Percentiles rank a stretch among this genome's conserved stretches.
Evolutionary conservation across 2,888 invertebrate species (phyloP).

Genomic region (Leptogaster cylindrica): DNA sequence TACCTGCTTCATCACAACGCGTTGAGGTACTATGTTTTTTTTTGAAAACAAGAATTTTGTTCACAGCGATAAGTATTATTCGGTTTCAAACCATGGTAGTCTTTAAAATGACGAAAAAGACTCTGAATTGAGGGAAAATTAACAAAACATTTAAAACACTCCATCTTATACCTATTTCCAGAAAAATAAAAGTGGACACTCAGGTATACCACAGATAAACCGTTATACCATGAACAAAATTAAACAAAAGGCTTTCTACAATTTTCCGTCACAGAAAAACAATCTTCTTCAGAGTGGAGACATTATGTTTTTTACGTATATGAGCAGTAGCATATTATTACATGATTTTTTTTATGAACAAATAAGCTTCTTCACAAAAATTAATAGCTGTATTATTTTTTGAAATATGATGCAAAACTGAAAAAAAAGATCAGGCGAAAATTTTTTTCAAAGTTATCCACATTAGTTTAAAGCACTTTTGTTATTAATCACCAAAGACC

Average conservation of each 20-base stretch:
- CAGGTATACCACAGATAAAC: no score
- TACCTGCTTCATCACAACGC: background rate
- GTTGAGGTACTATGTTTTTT: background rate
- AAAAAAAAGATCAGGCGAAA: conserved; percentile 2
- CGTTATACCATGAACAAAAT: background rate
- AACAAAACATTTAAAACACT: background rate
- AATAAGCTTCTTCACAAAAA: background rate
- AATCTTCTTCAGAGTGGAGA: conserved; percentile 1
- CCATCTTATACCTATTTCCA: background rate
- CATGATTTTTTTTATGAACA: background rate
- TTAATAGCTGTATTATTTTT: background rate
- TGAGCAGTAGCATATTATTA: background rate
- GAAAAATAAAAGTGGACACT: background rate
- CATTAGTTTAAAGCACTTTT: conserved; percentile 1
- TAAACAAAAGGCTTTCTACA: conserved; percentile 1
- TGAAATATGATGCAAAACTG: background rate
- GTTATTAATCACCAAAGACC: background rate
- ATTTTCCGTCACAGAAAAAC: conserved; percentile 6
- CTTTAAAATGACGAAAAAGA: background rate
- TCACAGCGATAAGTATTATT: background rate
- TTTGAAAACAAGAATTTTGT: background rate
- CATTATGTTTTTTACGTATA: background rate
- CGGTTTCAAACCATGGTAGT: no score
- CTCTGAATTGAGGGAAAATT: background rate
- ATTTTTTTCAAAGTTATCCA: background rate